phyloP scores from a whole-genome alignment of 2,113 vertebrate species.

The Alligator mississippiensis region DNA sequence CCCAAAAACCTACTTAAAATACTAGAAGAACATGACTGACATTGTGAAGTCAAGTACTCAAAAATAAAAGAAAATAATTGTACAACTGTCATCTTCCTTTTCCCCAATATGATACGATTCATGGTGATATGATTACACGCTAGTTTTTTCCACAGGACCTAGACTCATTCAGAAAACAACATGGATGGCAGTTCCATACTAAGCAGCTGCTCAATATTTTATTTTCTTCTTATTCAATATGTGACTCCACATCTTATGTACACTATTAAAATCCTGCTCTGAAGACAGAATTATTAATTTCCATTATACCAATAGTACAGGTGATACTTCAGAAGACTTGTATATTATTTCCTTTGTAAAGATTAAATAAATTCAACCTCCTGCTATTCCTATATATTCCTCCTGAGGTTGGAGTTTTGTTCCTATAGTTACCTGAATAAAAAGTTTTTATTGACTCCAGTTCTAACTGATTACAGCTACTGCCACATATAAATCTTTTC shows the following conservation, averaged over 20 bases:
- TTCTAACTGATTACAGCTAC: too few relatives aligned
- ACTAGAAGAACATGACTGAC: not conserved
- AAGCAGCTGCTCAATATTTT: constrained; percentile 72
- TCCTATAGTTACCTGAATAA: too few relatives aligned
- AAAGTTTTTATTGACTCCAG: too few relatives aligned
- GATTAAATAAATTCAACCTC: constrained; percentile 46
- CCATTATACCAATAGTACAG: not conserved
- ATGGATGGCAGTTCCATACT: constrained; percentile 56
- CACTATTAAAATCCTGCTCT: constrained; percentile 68
- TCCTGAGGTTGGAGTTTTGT: too few relatives aligned
- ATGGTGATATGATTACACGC: constrained; percentile 37
- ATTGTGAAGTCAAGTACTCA: not conserved
- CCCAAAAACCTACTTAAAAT: too few relatives aligned
- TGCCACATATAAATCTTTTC: too few relatives aligned
- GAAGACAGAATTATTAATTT: constrained; percentile 71
- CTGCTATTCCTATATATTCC: constrained; percentile 32
- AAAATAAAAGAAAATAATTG: not conserved
- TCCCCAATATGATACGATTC: not conserved
- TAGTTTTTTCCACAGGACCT: constrained; percentile 41
- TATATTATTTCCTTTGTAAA: constrained; percentile 44
- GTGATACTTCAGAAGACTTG: not conserved
- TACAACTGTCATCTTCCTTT: not conserved
- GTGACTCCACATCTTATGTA: constrained; percentile 70
- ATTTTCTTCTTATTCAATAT: constrained; percentile 69
- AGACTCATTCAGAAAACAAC: constrained; percentile 35